phyloP scores from a whole-genome alignment of 2,797 vertebrate species.

The Masticophis lateralis region DNA sequence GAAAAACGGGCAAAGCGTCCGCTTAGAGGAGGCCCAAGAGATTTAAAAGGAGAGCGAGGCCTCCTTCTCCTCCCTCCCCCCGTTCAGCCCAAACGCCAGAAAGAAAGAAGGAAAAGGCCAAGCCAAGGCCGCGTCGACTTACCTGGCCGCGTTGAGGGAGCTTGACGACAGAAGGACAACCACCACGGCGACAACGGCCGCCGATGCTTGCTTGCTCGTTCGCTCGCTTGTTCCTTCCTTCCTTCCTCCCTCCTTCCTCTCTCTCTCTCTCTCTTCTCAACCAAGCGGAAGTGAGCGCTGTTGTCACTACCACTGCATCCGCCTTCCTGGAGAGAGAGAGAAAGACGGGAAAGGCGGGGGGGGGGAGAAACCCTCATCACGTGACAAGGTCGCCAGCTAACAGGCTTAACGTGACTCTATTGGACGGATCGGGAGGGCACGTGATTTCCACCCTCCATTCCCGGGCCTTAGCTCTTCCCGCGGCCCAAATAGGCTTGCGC shows the following conservation, averaged over 20 bases:
- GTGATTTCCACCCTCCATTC: not conserved
- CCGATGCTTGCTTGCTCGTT: not conserved
- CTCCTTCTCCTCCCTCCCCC: not conserved
- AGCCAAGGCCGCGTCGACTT: not conserved
- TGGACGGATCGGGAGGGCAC: rapidly evolving
- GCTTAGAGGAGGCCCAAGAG: not conserved
- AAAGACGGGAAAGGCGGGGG: too few relatives aligned
- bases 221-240: too few relatives aligned
- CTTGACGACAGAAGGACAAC: too few relatives aligned
- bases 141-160: not conserved
- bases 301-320: not conserved
- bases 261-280: rapidly evolving
- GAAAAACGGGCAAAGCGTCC: too few relatives aligned
- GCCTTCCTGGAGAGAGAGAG: not conserved
- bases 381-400: not conserved
- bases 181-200: not conserved
- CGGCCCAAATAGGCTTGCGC: not conserved
- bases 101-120: not conserved
- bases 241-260: not conserved
- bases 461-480: not conserved
- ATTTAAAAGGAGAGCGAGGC: not conserved
- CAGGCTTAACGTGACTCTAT: not conserved
- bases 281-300: slow-evolving; percentile 22
- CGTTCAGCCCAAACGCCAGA: not conserved
- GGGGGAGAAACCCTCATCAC: not conserved